Conservation (phyloP, 92 coral and sea anemone genomes). For the Palythoa caribaeorum region DNA sequence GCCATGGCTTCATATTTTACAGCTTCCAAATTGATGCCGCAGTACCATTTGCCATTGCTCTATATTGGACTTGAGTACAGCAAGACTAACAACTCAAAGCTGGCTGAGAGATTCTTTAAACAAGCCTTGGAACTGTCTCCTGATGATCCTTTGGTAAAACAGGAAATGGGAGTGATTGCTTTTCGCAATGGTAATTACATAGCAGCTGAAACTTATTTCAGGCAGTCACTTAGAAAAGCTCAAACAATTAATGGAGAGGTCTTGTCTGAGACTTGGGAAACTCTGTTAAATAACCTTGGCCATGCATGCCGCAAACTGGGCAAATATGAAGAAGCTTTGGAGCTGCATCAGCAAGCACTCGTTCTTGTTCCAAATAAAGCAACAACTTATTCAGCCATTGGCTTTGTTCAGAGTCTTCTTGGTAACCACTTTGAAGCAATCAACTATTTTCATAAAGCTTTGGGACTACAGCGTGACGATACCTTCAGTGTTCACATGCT, state of each 20-base stretch:
- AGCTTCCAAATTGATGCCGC: conserved; percentile 97
- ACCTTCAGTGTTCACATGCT: conserved; percentile 99
- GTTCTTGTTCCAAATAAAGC: conserved; percentile 94
- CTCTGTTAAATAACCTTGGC: conserved; percentile 92
- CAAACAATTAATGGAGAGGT: conserved; percentile 85
- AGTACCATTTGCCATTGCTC: conserved; percentile 90
- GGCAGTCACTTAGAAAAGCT: conserved; percentile 90
- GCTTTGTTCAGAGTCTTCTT: conserved; percentile 90
- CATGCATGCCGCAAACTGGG: conserved; percentile 95
- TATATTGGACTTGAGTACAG: conserved; percentile 97
- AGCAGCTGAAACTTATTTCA: conserved; percentile 90
- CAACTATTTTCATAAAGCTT: conserved; percentile 95
- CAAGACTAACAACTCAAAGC: conserved; percentile 92
- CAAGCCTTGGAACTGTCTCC: conserved; percentile 91
- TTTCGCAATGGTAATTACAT: conserved; percentile 88
- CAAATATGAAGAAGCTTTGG: conserved; percentile 88
- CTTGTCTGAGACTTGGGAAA: conserved; percentile 94
- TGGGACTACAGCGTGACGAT: conserved; percentile 94
- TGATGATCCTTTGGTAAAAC: conserved; percentile 94
- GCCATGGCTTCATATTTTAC: conserved; percentile 99
- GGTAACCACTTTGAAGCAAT: conserved; percentile 95
- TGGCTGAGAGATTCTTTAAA: conserved; percentile 92
- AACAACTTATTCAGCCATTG: conserved; percentile 92
- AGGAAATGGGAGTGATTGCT: conserved; percentile 98
- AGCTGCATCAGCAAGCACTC: conserved; percentile 91